phyloP scores from a whole-genome alignment of 2,113 vertebrate genomes.

The Cariama cristata region DNA sequence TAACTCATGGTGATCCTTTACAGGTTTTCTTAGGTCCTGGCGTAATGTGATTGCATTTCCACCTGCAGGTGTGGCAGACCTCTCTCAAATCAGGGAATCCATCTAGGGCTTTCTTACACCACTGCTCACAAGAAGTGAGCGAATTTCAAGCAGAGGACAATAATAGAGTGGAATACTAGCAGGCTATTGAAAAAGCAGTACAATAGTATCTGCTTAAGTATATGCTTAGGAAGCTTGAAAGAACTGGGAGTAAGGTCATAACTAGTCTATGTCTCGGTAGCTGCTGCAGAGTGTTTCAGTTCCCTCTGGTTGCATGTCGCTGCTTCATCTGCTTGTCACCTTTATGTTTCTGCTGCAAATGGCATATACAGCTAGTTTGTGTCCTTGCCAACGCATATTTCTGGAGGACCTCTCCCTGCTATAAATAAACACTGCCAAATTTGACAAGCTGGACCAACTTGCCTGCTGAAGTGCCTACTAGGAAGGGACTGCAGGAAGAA shows the following conservation, averaged over 20 bases:
- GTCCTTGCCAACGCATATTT: conserved; percentile 74
- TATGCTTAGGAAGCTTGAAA: background rate
- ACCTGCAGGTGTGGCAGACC: background rate
- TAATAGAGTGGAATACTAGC: background rate
- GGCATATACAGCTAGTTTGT: conserved; percentile 21
- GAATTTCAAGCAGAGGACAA: background rate
- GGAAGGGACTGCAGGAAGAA: conserved; percentile 36
- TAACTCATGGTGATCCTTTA: background rate
- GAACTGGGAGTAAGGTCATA: background rate
- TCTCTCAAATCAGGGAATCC: background rate
- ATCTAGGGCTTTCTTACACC: background rate
- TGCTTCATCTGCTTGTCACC: conserved; percentile 13
- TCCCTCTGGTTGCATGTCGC: background rate
- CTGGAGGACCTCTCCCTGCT: conserved; percentile 73
- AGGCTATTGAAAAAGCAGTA: background rate
- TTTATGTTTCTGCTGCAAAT: conserved; percentile 52
- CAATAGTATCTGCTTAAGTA: background rate
- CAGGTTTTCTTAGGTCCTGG: background rate
- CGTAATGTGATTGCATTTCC: background rate
- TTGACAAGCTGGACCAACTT: conserved; percentile 48
- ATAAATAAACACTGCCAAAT: conserved; percentile 80
- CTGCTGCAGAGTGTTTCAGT: background rate
- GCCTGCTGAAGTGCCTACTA: conserved; percentile 45
- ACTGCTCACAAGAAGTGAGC: background rate
- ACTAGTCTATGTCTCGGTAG: background rate